A percentile compares a stretch with the other conserved stretches of the same genome.
phyloP scores from a whole-genome alignment of 2,113 vertebrate genomes.

The Myiozetetes cayanensis region DNA sequence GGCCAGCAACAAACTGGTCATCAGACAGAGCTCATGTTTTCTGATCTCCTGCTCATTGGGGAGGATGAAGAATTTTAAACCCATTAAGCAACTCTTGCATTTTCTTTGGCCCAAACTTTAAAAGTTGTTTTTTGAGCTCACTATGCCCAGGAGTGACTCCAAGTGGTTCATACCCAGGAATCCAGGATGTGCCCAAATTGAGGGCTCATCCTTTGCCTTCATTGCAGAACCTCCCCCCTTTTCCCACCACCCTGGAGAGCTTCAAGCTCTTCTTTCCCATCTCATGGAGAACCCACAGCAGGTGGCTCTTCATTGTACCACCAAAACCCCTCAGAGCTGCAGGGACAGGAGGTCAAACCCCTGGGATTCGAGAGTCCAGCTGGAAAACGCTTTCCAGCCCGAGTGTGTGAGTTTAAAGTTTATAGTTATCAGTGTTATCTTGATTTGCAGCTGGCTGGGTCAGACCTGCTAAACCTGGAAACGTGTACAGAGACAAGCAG shows the following conservation, averaged over 20 bases:
- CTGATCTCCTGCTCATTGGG: background rate
- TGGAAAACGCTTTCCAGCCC: background rate
- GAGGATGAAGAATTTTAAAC: background rate
- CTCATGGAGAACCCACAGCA: background rate
- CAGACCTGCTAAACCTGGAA: constrained; percentile 26
- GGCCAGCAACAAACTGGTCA: background rate
- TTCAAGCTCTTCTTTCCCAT: background rate
- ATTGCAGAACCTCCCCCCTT: background rate
- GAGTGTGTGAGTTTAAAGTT: background rate
- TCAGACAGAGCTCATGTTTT: background rate
- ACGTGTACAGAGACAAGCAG: constrained; percentile 3
- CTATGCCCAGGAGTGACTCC: background rate
- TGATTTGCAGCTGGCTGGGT: constrained; percentile 23
- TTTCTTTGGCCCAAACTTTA: background rate
- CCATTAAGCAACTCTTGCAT: background rate
- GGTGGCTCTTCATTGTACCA: background rate
- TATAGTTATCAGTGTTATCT: constrained; percentile 16
- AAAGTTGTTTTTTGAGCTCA: background rate
- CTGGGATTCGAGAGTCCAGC: background rate
- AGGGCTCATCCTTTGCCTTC: background rate
- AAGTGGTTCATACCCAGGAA: background rate
- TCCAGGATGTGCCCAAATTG: fast-evolving
- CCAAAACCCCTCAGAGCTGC: background rate
- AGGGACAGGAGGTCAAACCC: background rate
- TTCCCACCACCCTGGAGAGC: background rate